Conservation (phyloP, 2,113 vertebrate species). For the Acinonyx jubatus region DNA sequence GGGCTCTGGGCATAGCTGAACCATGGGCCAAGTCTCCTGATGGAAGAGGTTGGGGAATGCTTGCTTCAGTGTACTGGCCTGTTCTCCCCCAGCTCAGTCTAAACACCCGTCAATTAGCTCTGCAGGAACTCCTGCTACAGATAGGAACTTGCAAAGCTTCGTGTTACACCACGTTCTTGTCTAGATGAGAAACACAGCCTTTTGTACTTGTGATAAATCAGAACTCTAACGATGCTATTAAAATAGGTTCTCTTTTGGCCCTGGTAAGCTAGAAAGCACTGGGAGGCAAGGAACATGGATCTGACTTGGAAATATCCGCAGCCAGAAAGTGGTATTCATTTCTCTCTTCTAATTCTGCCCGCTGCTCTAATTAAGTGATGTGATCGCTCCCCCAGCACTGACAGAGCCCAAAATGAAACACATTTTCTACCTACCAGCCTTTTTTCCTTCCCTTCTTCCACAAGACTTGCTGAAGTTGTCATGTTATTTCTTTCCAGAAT, state of each 20-base stretch:
- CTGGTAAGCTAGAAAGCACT: background rate
- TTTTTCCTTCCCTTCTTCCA: background rate
- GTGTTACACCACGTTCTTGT: background rate
- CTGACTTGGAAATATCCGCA: background rate
- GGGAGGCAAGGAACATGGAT: background rate
- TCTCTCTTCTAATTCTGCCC: background rate
- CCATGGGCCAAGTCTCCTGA: slow-evolving; percentile 42
- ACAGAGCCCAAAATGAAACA: background rate
- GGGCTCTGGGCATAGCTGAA: slow-evolving; percentile 9
- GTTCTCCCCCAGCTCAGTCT: background rate
- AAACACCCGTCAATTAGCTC: slow-evolving; percentile 69
- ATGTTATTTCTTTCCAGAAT: slow-evolving; percentile 68
- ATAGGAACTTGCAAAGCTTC: slow-evolving; percentile 42
- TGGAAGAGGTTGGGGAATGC: slow-evolving; percentile 54
- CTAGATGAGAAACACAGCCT: background rate
- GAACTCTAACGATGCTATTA: slow-evolving; percentile 2
- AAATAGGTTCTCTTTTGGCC: slow-evolving; percentile 15
- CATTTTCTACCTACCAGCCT: background rate
- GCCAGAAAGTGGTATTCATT: background rate
- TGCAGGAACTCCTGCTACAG: slow-evolving; percentile 39
- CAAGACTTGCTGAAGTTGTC: slow-evolving; percentile 60
- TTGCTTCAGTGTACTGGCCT: slow-evolving; percentile 19
- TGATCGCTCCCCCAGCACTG: background rate
- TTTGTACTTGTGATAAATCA: background rate
- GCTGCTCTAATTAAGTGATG: background rate